Evolutionary conservation across 2,797 vertebrate species (phyloP).

Genomic region (Vultur gryphus): DNA sequence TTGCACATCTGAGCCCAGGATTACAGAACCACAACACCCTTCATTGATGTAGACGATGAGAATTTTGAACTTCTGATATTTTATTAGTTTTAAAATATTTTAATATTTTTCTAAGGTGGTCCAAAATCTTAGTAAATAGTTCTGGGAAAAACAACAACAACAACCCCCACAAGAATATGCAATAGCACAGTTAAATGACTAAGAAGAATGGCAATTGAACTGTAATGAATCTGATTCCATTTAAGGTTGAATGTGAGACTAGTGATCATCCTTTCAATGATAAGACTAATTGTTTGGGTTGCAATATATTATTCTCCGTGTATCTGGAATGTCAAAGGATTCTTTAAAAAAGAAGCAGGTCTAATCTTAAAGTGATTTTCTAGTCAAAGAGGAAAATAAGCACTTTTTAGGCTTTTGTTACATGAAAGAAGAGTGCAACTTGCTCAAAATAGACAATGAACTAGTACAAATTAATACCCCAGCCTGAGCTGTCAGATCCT

Average conservation of each 20-base stretch:
- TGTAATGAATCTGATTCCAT: neutral
- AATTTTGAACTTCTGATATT: neutral
- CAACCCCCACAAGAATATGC: fast-evolving
- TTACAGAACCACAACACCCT: neutral
- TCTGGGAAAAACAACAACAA: neutral
- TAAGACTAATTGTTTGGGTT: neutral
- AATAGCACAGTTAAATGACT: neutral
- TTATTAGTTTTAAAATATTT: neutral
- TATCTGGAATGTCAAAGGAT: neutral
- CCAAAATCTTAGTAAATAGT: neutral
- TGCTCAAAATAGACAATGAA: neutral
- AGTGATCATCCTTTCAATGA: neutral
- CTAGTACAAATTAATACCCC: neutral
- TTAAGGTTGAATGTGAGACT: neutral
- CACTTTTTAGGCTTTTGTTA: neutral
- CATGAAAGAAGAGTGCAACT: neutral
- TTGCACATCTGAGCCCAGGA: neutral
- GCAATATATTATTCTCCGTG: neutral
- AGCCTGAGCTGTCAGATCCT: neutral
- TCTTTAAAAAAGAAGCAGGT: neutral
- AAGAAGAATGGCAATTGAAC: neutral
- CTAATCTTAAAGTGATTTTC: neutral
- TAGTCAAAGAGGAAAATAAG: neutral
- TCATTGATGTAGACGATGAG: neutral
- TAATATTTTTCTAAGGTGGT: neutral